Conservation (phyloP, 2,797 vertebrate genomes). For the Myripristis jacobus region DNA sequence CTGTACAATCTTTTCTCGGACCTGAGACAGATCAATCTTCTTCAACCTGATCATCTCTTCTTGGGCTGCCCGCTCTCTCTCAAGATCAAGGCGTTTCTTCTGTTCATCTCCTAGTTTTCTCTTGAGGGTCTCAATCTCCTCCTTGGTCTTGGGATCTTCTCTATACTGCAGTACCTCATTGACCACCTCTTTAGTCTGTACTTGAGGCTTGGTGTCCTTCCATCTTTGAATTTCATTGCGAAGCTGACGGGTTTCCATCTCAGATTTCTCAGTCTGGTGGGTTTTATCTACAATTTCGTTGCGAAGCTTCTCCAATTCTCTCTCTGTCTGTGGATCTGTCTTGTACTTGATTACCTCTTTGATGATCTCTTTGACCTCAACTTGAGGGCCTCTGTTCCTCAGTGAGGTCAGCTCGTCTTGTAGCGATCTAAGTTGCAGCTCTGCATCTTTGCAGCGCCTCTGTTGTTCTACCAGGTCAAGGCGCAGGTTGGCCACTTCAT, state of each 20-base stretch:
- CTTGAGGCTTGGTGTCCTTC: conserved; percentile 93
- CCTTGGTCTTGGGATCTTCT: conserved; percentile 94
- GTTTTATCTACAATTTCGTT: conserved; percentile 95
- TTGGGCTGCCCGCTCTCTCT: conserved; percentile 84
- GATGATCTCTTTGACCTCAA: conserved; percentile 93
- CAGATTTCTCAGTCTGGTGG: conserved; percentile 89
- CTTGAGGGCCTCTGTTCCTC: conserved; percentile 89
- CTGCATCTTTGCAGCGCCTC: conserved; percentile 86
- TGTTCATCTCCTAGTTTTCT: conserved; percentile 91
- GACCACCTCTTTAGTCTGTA: conserved; percentile 94
- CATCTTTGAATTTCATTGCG: conserved; percentile 93
- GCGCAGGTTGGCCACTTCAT: conserved; percentile 94
- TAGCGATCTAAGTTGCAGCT: conserved; percentile 88
- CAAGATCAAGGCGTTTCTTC: conserved; percentile 91
- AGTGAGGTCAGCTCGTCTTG: conserved; percentile 88
- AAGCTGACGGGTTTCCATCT: conserved; percentile 93
- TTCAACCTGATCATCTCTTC: conserved; percentile 90
- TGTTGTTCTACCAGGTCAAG: conserved; percentile 94
- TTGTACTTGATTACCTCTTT: conserved; percentile 98
- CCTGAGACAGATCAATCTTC: conserved; percentile 92
- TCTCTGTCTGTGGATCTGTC: conserved; percentile 92
- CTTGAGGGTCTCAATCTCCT: conserved; percentile 91
- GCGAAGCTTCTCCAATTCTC: conserved; percentile 92
- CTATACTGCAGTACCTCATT: conserved; percentile 94
- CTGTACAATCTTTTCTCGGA: conserved; percentile 91